These are phyloP conservation scores for Idaea biselata DNA, from an alignment of 2,888 invertebrate genomes.

Conservation along the genomic window DNA sequence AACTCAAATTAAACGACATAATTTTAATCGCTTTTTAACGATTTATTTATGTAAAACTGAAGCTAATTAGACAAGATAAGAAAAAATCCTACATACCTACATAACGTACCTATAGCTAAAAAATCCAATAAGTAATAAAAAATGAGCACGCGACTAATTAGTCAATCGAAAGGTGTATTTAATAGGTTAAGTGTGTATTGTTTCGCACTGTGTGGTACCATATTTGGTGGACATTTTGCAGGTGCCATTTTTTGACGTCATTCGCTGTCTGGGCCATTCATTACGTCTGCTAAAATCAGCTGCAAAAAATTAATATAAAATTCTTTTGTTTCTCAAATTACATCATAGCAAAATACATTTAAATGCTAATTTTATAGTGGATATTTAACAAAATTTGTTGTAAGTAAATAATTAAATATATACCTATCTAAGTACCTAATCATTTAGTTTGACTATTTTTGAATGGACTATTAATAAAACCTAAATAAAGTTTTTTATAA, in stretches of 20 bases:
- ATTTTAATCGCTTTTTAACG: background rate
- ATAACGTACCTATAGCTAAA: background rate
- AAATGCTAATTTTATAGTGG: background rate
- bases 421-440: background rate
- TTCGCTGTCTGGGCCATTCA: background rate
- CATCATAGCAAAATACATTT: background rate
- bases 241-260: background rate
- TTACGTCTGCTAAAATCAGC: background rate
- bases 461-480: background rate
- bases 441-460: background rate
- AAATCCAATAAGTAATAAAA: background rate
- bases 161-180: background rate
- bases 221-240: background rate
- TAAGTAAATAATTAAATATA: background rate
- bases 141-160: background rate
- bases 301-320: background rate
- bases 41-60: too few species aligned
- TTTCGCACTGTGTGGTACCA: background rate
- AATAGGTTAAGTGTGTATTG: background rate
- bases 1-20: background rate
- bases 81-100: background rate
- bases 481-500: background rate
- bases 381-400: background rate
- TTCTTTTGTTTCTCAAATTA: background rate
- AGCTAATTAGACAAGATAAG: background rate